A percentile compares a stretch with the other conserved stretches of the same genome.
Evolutionary conservation across 1,140 invertebrate species (phyloP).

Genomic region (Lepidurus couesii): DNA sequence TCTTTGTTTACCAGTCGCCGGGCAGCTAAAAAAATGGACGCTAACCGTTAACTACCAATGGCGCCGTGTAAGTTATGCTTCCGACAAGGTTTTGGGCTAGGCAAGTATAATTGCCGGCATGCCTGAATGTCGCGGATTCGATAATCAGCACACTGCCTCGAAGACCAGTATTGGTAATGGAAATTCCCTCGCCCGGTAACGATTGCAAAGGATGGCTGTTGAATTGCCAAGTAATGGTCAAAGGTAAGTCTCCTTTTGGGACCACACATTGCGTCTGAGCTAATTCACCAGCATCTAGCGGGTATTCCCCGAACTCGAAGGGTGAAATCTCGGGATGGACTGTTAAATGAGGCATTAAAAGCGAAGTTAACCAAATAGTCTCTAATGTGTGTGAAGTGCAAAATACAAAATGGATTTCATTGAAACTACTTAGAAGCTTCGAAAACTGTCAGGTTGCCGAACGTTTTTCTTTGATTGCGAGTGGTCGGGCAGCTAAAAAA

Average conservation of each 20-base stretch:
- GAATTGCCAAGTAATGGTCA: slow-evolving; percentile 44
- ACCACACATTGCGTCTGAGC: slow-evolving; percentile 43
- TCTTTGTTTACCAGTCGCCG: slow-evolving; percentile 36
- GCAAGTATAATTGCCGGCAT: slow-evolving; percentile 60
- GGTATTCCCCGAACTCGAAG: slow-evolving; percentile 56
- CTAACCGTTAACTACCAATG: slow-evolving; percentile 54
- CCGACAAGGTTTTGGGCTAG: slow-evolving; percentile 69
- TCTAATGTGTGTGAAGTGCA: background rate
- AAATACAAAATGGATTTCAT: background rate
- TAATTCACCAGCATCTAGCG: slow-evolving; percentile 49
- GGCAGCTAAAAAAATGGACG: no score
- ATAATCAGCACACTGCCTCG: slow-evolving; percentile 53
- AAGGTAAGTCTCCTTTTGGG: slow-evolving; percentile 45
- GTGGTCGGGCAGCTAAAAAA: slow-evolving; percentile 36
- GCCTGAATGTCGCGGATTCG: slow-evolving; percentile 49
- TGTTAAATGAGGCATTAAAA: slow-evolving; percentile 39
- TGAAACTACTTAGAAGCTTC: background rate
- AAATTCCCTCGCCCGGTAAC: slow-evolving; percentile 45
- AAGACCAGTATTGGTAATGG: slow-evolving; percentile 48
- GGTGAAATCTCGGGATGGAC: slow-evolving; percentile 56
- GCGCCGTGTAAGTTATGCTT: slow-evolving; percentile 53
- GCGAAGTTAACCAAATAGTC: background rate
- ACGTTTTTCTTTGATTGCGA: background rate
- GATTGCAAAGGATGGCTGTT: slow-evolving; percentile 26
- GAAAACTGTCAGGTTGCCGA: background rate